Conservation (phyloP, 2,797 vertebrate species). For the Anomalospiza imberbis region DNA sequence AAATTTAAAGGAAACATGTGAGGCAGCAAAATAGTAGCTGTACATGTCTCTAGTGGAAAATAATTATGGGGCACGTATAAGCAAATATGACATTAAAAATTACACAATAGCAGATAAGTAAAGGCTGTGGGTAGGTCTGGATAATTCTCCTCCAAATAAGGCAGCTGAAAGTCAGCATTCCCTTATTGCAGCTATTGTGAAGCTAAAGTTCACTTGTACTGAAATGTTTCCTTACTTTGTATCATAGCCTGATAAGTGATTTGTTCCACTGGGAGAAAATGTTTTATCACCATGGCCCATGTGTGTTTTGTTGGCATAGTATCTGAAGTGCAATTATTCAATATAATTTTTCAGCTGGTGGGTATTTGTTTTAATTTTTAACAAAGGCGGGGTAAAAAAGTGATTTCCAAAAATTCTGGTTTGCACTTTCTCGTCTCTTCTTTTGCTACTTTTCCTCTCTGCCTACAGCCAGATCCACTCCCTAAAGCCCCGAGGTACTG, state of each 20-base stretch:
- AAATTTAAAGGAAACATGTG: neutral
- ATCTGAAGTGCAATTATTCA: slow-evolving; percentile 39
- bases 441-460: neutral
- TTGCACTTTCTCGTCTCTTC: slow-evolving; percentile 17
- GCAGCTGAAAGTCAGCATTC: slow-evolving; percentile 31
- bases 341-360: slow-evolving; percentile 55
- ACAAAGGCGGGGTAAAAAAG: slow-evolving; percentile 15
- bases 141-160: slow-evolving; percentile 39
- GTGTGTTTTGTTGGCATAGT: slow-evolving; percentile 60
- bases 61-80: slow-evolving; percentile 16
- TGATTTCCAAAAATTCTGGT: neutral
- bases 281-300: slow-evolving; percentile 54
- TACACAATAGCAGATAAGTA: slow-evolving; percentile 35
- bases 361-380: slow-evolving; percentile 56
- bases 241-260: slow-evolving; percentile 54
- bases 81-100: slow-evolving; percentile 51
- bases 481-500: neutral
- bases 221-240: slow-evolving; percentile 64
- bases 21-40: slow-evolving; percentile 6
- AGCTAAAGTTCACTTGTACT: slow-evolving; percentile 54
- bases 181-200: slow-evolving; percentile 23
- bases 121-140: slow-evolving; percentile 25
- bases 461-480: neutral
- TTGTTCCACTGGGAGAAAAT: slow-evolving; percentile 39
- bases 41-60: slow-evolving; percentile 38